Percentiles rank a stretch among this genome's conserved stretches.
Evolutionary conservation across 2,888 invertebrate genomes (phyloP).

Genomic region (Microctonus aethiopoides): DNA sequence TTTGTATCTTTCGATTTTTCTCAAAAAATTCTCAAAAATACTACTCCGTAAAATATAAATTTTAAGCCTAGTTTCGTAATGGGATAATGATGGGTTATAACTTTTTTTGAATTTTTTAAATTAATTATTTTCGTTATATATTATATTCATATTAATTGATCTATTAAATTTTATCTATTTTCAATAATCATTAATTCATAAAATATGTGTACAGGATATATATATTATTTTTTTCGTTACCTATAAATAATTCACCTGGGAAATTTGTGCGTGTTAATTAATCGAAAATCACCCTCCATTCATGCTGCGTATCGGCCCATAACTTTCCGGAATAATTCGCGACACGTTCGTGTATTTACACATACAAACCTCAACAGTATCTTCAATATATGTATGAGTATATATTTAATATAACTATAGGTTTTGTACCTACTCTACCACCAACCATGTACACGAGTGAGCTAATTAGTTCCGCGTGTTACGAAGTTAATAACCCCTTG

Average conservation of each 20-base stretch:
- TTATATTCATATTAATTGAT: too few species aligned
- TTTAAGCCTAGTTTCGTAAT: too few species aligned
- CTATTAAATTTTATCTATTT: too few species aligned
- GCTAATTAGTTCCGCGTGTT: conserved; percentile 43
- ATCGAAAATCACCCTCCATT: conserved; percentile 26
- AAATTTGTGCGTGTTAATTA: conserved; percentile 26
- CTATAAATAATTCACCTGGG: conserved; percentile 20
- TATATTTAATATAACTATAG: not conserved
- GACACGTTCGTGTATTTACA: not conserved
- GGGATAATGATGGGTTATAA: too few species aligned
- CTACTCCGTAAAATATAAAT: too few species aligned
- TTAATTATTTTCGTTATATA: too few species aligned
- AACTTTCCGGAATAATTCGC: conserved; percentile 18
- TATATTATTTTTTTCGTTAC: not conserved
- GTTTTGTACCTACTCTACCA: conserved; percentile 16
- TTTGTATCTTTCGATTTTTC: too few species aligned
- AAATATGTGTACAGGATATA: too few species aligned
- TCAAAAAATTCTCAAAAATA: too few species aligned
- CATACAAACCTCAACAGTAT: not conserved
- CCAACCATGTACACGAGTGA: conserved; percentile 29
- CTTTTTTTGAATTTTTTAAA: too few species aligned
- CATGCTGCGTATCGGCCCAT: conserved; percentile 4
- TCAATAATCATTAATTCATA: not conserved
- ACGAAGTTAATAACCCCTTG: conserved; percentile 39
- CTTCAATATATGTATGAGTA: conserved; percentile 15